A percentile compares a stretch with the other conserved stretches of the same genome.
These are phyloP conservation scores for Aurelia coerulea DNA, from an alignment of 30 jellyfish, hydroid and myxozoan genomes.

Conservation along the genomic window DNA sequence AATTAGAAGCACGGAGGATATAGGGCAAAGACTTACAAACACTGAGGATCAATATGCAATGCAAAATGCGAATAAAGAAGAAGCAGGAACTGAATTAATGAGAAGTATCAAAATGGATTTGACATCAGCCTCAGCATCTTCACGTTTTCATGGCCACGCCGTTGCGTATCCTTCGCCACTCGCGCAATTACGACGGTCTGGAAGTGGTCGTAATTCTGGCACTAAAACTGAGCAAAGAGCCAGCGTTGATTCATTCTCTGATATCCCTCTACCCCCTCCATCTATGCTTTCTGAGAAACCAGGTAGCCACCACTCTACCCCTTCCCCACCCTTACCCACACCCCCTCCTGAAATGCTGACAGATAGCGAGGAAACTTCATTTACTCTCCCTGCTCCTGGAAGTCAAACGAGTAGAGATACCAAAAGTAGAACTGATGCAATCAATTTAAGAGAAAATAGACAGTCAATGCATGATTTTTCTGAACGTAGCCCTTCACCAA, in stretches of 20 bases:
- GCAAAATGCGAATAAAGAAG: neutral
- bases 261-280: constrained; percentile 89
- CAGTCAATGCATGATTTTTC: neutral
- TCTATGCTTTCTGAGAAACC: constrained; percentile 69
- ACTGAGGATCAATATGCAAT: neutral
- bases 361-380: constrained; percentile 62
- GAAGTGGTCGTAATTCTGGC: constrained; percentile 1
- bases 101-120: constrained; percentile 57
- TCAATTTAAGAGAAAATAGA: neutral
- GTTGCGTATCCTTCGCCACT: constrained; percentile 33
- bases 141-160: neutral
- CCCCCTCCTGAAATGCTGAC: constrained; percentile 76
- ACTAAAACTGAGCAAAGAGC: constrained; percentile 29
- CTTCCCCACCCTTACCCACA: constrained; percentile 77
- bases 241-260: constrained; percentile 76
- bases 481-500: constrained; percentile 14
- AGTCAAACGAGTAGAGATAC: neutral
- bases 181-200: constrained; percentile 51
- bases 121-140: constrained; percentile 28
- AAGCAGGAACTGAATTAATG: constrained; percentile 42
- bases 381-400: neutral
- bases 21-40: neutral
- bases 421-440: neutral
- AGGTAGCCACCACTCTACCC: constrained; percentile 61
- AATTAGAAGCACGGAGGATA: neutral